Conservation (phyloP, 1,140 invertebrate species). For the Caenorhabditis remanei region DNA sequence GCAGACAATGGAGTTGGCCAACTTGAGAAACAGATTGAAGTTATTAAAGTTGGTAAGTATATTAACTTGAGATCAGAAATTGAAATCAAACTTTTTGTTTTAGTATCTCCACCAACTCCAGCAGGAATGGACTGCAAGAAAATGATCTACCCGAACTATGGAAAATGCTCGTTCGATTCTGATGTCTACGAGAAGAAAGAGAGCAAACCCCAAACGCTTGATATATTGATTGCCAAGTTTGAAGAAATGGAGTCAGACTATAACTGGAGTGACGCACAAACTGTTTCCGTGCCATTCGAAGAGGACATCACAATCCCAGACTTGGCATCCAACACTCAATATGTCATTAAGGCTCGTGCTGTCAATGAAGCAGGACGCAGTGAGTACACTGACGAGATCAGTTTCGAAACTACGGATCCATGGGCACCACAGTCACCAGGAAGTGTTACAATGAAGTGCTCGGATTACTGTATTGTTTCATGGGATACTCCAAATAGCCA, state of each 20-base stretch:
- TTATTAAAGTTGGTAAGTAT: conserved; percentile 63
- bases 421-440: conserved; percentile 55
- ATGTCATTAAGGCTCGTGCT: conserved; percentile 55
- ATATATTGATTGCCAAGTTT: conserved; percentile 50
- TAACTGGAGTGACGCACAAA: conserved; percentile 46
- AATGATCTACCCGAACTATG: conserved; percentile 60
- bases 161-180: conserved; percentile 55
- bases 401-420: conserved; percentile 61
- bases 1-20: conserved; percentile 63
- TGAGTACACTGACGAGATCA: conserved; percentile 51
- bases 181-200: conserved; percentile 58
- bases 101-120: conserved; percentile 50
- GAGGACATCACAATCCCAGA: conserved; percentile 52
- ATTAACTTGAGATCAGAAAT: not conserved
- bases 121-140: conserved; percentile 58
- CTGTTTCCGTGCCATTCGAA: conserved; percentile 40
- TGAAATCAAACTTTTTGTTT: not conserved
- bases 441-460: conserved; percentile 52
- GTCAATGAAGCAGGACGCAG: conserved; percentile 63
- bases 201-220: conserved; percentile 19
- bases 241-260: conserved; percentile 57
- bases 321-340: conserved; percentile 53
- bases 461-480: conserved; percentile 53
- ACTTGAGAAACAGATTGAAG: conserved; percentile 49
- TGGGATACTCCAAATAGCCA: conserved; percentile 63